Evolutionary conservation across 2,888 invertebrate genomes (phyloP).

Genomic region (Oxystoma pomonae): DNA sequence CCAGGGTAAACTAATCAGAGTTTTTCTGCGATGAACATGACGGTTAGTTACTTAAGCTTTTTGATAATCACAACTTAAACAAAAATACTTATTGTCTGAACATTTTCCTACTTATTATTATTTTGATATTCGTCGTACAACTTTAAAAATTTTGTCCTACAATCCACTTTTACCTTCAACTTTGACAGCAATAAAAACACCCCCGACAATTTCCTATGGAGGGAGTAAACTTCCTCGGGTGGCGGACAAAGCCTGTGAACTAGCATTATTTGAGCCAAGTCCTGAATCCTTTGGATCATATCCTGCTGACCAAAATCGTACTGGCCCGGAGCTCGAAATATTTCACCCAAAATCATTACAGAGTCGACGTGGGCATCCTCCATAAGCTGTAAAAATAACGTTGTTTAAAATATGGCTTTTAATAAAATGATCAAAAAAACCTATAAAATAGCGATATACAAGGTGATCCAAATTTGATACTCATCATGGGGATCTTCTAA

Average conservation of each 20-base stretch:
- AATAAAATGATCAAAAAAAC: too few relatives aligned
- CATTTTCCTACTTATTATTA: not conserved
- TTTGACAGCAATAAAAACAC: constrained; percentile 90
- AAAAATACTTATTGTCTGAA: too few relatives aligned
- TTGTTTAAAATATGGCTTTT: too few relatives aligned
- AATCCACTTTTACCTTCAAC: constrained; percentile 75
- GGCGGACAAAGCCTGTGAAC: constrained; percentile 93
- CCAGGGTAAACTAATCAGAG: too few relatives aligned
- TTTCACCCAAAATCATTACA: constrained; percentile 95
- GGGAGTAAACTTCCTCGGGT: constrained; percentile 96
- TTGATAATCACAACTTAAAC: too few relatives aligned
- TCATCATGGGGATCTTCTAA: too few relatives aligned
- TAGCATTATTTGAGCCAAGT: constrained; percentile 89
- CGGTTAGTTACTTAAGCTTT: too few relatives aligned
- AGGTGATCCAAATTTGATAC: too few relatives aligned
- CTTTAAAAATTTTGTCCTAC: constrained; percentile 77
- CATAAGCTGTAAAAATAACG: constrained; percentile 64
- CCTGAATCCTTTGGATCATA: constrained; percentile 75
- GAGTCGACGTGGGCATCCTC: constrained; percentile 94
- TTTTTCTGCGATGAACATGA: too few relatives aligned
- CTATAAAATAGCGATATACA: too few relatives aligned
- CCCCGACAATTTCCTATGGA: constrained; percentile 95
- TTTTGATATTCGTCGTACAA: constrained; percentile 64
- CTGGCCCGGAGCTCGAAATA: constrained; percentile 71
- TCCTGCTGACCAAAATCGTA: constrained; percentile 90